Evolutionary conservation across 2,113 vertebrate genomes (phyloP).

Genomic region (Stegostoma tigrinum): DNA sequence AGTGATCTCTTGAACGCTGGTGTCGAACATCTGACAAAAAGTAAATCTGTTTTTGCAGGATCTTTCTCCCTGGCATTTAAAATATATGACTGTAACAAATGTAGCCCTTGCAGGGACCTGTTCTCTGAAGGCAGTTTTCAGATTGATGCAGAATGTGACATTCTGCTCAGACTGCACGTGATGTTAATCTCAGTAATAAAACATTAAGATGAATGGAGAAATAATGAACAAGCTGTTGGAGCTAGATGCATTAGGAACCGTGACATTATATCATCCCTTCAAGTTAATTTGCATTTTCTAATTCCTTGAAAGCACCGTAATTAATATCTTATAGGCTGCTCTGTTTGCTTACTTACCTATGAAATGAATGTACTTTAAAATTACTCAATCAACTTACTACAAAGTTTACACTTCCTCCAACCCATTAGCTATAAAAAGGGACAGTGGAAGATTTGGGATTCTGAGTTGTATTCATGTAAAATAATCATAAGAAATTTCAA

Average conservation of each 20-base stretch:
- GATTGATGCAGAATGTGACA: slow-evolving; percentile 6
- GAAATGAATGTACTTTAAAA: slow-evolving; percentile 11
- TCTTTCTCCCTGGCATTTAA: not conserved
- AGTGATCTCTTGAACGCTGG: not conserved
- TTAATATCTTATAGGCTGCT: not conserved
- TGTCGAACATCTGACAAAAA: not conserved
- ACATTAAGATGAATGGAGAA: slow-evolving; percentile 30
- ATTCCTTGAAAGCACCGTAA: not conserved
- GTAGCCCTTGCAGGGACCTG: not conserved
- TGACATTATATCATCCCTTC: not conserved
- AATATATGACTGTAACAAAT: not conserved
- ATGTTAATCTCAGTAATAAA: not conserved
- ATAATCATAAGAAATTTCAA: too few relatives aligned
- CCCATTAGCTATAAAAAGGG: too few relatives aligned
- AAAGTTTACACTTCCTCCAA: not conserved
- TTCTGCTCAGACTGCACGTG: not conserved
- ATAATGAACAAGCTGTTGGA: slow-evolving; percentile 16
- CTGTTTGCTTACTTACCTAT: not conserved
- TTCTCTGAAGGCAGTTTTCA: not conserved
- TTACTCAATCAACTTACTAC: not conserved
- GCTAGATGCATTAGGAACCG: not conserved
- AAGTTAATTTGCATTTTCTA: not conserved
- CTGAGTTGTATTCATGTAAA: too few relatives aligned
- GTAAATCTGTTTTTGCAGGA: slow-evolving; percentile 18
- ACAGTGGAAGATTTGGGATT: too few relatives aligned